A percentile compares a stretch with the other conserved stretches of the same genome.
phyloP scores from a whole-genome alignment of 2,888 invertebrate species.

The Aplocera efformata region DNA sequence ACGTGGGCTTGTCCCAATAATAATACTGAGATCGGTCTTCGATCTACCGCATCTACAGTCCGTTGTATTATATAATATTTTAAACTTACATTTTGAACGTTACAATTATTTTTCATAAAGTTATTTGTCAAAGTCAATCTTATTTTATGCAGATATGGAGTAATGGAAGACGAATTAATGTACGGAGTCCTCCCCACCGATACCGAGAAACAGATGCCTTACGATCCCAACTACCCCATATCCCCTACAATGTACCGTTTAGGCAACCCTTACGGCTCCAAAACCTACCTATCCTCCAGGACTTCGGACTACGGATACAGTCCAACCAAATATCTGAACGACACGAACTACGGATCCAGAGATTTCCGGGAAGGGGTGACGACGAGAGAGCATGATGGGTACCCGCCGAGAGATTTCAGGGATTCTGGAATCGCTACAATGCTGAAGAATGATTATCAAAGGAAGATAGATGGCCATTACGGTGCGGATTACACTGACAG shows the following conservation, averaged over 20 bases:
- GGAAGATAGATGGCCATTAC: conserved; percentile 71
- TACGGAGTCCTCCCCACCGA: conserved; percentile 66
- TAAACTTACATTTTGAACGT: no score
- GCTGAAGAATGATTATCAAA: conserved; percentile 77
- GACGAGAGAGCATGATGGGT: conserved; percentile 66
- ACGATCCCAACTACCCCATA: conserved; percentile 74
- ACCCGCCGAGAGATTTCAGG: conserved; percentile 66
- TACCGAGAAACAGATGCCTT: conserved; percentile 68
- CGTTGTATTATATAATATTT: no score
- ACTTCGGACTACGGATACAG: conserved; percentile 75
- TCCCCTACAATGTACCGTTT: conserved; percentile 73
- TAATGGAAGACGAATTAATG: conserved; percentile 71
- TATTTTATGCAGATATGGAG: conserved; percentile 56
- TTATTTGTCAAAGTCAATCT: no score
- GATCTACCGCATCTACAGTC: no score
- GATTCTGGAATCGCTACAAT: conserved; percentile 74
- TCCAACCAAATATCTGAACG: conserved; percentile 69
- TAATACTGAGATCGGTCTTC: no score
- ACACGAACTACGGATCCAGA: conserved; percentile 64
- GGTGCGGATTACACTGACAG: conserved; percentile 81
- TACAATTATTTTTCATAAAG: no score
- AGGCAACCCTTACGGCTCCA: conserved; percentile 73
- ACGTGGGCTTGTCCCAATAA: no score
- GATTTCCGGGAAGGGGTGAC: conserved; percentile 57
- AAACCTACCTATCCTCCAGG: conserved; percentile 64